Evolutionary conservation across 2,888 invertebrate species (phyloP).

Genomic region (Shargacucullia verbasci): DNA sequence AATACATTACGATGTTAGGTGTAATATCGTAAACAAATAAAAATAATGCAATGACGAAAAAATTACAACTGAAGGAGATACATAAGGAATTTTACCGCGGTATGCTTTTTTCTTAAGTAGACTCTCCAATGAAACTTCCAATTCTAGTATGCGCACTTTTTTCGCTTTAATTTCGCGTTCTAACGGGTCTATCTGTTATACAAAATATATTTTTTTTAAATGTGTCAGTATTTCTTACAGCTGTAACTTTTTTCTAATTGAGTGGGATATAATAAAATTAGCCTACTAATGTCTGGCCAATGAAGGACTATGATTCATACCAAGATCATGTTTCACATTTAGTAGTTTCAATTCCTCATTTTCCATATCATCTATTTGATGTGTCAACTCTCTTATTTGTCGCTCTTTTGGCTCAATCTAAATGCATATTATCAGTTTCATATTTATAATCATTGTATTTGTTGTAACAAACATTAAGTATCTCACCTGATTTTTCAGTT

Average conservation of each 20-base stretch:
- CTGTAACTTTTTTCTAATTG: conserved; percentile 81
- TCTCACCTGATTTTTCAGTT: conserved; percentile 92
- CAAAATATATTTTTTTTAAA: conserved; percentile 33
- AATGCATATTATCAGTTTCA: conserved; percentile 21
- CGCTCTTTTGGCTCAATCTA: conserved; percentile 95
- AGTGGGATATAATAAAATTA: conserved; percentile 6
- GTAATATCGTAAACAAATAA: too few species aligned
- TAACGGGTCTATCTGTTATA: conserved; percentile 93
- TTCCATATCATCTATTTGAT: conserved; percentile 95
- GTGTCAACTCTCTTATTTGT: conserved; percentile 93
- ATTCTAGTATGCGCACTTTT: conserved; percentile 93
- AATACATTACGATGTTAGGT: conserved; percentile 43
- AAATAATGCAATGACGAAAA: too few species aligned
- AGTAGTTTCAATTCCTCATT: conserved; percentile 92
- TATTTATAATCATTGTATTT: not conserved
- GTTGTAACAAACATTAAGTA: conserved; percentile 12
- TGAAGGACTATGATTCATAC: conserved; percentile 66
- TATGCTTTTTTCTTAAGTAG: conserved; percentile 92
- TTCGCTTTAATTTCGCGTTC: conserved; percentile 95
- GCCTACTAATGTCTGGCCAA: conserved; percentile 1
- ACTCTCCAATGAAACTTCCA: conserved; percentile 95
- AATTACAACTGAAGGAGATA: conserved; percentile 82
- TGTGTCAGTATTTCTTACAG: conserved; percentile 62
- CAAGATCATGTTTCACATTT: conserved; percentile 81
- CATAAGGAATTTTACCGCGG: conserved; percentile 80